Percentiles rank a stretch among this genome's conserved stretches.
These are phyloP conservation scores for Capra hircus DNA, from an alignment of 2,113 vertebrate genomes.

Conservation along the genomic window DNA sequence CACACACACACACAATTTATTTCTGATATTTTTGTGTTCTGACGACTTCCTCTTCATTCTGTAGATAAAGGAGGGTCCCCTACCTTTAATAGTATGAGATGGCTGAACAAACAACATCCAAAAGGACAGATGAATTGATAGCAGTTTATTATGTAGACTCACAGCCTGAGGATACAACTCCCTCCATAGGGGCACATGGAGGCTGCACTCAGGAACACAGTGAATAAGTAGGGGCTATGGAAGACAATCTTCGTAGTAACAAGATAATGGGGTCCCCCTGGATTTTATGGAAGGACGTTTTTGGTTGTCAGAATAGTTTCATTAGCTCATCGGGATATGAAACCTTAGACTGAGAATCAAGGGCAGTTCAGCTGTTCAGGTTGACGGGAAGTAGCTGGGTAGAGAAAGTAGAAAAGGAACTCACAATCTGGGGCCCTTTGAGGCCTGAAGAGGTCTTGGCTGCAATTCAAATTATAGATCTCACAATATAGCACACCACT, in stretches of 20 bases:
- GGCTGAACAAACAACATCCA: not conserved
- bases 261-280: not conserved
- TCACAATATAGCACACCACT: too few species aligned
- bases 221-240: not conserved
- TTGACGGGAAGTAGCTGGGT: not conserved
- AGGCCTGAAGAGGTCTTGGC: not conserved
- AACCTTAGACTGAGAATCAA: not conserved
- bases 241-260: not conserved
- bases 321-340: not conserved
- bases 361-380: not conserved
- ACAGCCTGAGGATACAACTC: not conserved
- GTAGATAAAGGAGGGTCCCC: not conserved
- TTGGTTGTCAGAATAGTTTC: not conserved
- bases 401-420: not conserved
- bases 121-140: not conserved
- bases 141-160: not conserved
- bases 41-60: not conserved
- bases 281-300: not conserved
- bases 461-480: not conserved
- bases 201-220: not conserved
- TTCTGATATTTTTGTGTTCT: not conserved
- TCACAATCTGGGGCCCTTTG: not conserved
- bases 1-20: not conserved
- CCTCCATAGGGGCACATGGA: not conserved
- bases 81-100: not conserved